Conservation (phyloP, 2,113 vertebrate species). For the Accipiter cooperii region DNA sequence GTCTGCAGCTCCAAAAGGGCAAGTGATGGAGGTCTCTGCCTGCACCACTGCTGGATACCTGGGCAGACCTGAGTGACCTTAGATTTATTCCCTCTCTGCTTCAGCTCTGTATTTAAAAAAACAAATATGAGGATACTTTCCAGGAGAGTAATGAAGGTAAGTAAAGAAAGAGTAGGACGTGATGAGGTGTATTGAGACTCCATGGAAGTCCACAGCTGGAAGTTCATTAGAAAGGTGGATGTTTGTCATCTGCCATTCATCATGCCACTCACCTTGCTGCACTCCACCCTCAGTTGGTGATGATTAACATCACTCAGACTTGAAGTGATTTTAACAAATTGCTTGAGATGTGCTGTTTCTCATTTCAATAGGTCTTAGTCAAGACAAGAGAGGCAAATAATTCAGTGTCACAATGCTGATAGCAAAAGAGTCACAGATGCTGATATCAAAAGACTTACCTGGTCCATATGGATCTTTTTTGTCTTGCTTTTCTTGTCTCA, state of each 20-base stretch:
- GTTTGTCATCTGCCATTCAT: background rate
- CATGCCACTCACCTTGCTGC: background rate
- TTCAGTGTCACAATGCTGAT: slow-evolving; percentile 3
- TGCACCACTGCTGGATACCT: background rate
- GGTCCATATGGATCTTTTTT: slow-evolving; percentile 14
- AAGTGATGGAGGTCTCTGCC: background rate
- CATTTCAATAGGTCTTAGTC: background rate
- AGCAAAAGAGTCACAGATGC: background rate
- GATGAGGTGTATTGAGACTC: background rate
- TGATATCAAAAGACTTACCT: slow-evolving; percentile 32
- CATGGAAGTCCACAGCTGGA: background rate
- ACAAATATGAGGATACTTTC: background rate
- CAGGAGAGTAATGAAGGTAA: background rate
- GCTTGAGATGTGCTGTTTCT: background rate
- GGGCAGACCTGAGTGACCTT: background rate
- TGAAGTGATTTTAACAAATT: slow-evolving; percentile 4
- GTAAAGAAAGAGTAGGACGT: background rate
- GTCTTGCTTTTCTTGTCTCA: background rate
- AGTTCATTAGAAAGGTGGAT: background rate
- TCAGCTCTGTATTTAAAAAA: background rate
- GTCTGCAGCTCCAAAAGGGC: background rate
- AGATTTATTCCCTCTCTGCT: background rate
- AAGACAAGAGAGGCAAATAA: slow-evolving; percentile 8
- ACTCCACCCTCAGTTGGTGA: background rate
- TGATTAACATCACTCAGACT: background rate